These are phyloP conservation scores for Clarias laeviceps DNA, from an alignment of 2,797 vertebrate genomes.

Conservation along the genomic window DNA sequence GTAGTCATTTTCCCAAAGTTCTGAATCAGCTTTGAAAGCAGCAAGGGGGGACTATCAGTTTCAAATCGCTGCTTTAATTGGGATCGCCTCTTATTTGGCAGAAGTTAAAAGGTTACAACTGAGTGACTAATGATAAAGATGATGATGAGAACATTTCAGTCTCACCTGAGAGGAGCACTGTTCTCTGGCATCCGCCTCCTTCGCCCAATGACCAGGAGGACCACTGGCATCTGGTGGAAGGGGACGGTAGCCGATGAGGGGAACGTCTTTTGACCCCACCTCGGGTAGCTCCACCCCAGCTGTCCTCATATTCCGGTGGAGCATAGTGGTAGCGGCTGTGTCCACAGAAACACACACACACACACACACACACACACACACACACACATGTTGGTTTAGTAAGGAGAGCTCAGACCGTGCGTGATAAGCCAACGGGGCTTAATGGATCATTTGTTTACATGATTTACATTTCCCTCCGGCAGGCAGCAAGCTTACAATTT, in stretches of 20 bases:
- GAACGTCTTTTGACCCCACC: slow-evolving; percentile 71
- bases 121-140: not conserved
- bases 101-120: not conserved
- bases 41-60: not conserved
- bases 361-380: slow-evolving; percentile 2
- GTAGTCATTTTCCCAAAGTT: not conserved
- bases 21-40: not conserved
- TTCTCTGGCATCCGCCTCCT: slow-evolving; percentile 50
- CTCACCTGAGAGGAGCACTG: slow-evolving; percentile 68
- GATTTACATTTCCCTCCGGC: slow-evolving; percentile 58
- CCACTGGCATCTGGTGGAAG: slow-evolving; percentile 62
- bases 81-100: no score
- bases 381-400: not conserved
- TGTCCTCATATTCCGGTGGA: slow-evolving; percentile 72
- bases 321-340: slow-evolving; percentile 64
- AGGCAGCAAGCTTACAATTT: slow-evolving; percentile 64
- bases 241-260: slow-evolving; percentile 77
- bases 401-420: not conserved
- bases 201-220: slow-evolving; percentile 54
- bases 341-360: slow-evolving; percentile 25
- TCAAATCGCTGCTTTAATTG: not conserved
- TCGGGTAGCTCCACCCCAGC: slow-evolving; percentile 75
- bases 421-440: not conserved
- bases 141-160: slow-evolving; percentile 1
- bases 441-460: slow-evolving; percentile 66